Evolutionary conservation across 2,888 invertebrate species (phyloP).

Genomic region (Spisula subtruncata): DNA sequence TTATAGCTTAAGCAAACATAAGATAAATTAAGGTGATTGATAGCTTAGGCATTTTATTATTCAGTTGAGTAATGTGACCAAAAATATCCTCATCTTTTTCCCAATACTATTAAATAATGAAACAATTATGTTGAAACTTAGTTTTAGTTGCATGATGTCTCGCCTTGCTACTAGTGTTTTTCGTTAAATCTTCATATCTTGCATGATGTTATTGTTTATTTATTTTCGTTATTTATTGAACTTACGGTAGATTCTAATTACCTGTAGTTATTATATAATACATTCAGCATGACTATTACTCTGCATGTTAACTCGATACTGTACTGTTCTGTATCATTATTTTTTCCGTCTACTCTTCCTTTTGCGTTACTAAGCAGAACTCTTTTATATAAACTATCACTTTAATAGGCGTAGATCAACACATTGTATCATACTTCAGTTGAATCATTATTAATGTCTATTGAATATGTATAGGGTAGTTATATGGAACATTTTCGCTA

Average conservation of each 20-base stretch:
- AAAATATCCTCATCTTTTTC: not conserved
- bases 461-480: not conserved
- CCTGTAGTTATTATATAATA: not conserved
- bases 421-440: not conserved
- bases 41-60: not conserved
- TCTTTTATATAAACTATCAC: not conserved
- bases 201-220: not conserved
- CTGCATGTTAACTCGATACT: not conserved
- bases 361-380: not conserved
- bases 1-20: not conserved
- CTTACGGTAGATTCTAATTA: not conserved
- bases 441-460: not conserved
- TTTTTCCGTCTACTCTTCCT: not conserved
- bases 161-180: not conserved
- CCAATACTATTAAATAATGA: not conserved
- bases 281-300: not conserved
- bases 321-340: not conserved
- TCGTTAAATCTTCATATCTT: not conserved
- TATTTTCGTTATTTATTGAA: not conserved
- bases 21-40: not conserved
- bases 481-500: not conserved
- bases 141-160: slow-evolving; percentile 13
- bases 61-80: not conserved
- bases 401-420: too few relatives aligned
- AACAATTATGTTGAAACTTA: not conserved